Evolutionary conservation across 2,888 invertebrate genomes (phyloP).

Genomic region (Hyles lineata): DNA sequence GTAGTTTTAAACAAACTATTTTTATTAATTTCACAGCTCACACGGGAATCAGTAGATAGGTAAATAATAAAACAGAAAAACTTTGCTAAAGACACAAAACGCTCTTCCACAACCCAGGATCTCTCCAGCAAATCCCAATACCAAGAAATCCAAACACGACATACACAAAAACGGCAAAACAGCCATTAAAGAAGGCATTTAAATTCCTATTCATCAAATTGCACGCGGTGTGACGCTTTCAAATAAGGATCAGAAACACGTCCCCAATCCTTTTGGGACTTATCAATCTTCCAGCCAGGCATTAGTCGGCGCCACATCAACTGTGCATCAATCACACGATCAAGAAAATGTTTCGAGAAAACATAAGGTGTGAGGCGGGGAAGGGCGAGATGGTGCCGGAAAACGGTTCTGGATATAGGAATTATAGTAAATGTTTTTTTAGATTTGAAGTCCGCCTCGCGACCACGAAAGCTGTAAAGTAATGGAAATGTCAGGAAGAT

Average conservation of each 20-base stretch:
- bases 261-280: slow-evolving; percentile 54
- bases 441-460: too few relatives aligned
- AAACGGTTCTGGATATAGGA: background rate
- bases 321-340: slow-evolving; percentile 74
- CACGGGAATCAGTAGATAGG: too few relatives aligned
- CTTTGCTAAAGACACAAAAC: too few relatives aligned
- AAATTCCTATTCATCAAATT: slow-evolving; percentile 26
- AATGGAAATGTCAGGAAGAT: too few relatives aligned
- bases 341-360: slow-evolving; percentile 62
- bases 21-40: too few relatives aligned
- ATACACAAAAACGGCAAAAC: background rate
- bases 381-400: background rate
- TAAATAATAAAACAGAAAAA: too few relatives aligned
- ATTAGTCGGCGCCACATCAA: slow-evolving; percentile 70
- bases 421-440: too few relatives aligned
- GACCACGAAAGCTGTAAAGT: too few relatives aligned
- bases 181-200: slow-evolving; percentile 20
- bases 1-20: too few relatives aligned
- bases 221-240: slow-evolving; percentile 32
- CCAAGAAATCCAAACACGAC: background rate
- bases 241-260: slow-evolving; percentile 52
- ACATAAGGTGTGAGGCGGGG: slow-evolving; percentile 59
- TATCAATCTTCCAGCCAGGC: slow-evolving; percentile 70
- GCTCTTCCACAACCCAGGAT: too few relatives aligned
- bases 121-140: background rate